Percentiles rank a stretch among this genome's conserved stretches.
Evolutionary conservation across 2,888 invertebrate species (phyloP).

Genomic region (Dorcus parallelipipedus): DNA sequence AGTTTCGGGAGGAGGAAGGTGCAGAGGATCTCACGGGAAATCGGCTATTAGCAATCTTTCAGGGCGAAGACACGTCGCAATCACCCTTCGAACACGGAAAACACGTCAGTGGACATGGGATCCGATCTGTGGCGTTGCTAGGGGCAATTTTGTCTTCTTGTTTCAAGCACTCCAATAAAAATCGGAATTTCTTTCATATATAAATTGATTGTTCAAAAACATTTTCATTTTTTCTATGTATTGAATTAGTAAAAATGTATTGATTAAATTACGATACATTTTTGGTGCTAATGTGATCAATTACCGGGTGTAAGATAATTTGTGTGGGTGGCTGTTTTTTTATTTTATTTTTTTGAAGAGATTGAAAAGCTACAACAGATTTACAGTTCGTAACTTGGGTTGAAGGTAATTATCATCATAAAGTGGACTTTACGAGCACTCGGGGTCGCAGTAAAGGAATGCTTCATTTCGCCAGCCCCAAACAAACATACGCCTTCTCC

Average conservation of each 20-base stretch:
- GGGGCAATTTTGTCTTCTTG: constrained; percentile 23
- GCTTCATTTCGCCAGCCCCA: constrained; percentile 41
- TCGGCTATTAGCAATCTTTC: constrained; percentile 38
- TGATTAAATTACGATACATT: not conserved
- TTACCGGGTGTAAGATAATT: no score
- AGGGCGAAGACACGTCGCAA: constrained; percentile 34
- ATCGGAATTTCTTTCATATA: no score
- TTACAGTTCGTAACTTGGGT: constrained; percentile 19
- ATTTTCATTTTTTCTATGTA: no score
- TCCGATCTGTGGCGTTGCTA: constrained; percentile 40
- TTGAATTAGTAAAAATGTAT: no score
- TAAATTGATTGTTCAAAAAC: no score
- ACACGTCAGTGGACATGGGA: constrained; percentile 46
- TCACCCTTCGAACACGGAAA: constrained; percentile 38
- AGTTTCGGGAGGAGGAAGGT: not conserved
- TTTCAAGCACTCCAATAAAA: no score
- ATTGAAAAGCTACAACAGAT: constrained; percentile 12
- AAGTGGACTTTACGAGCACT: constrained; percentile 52
- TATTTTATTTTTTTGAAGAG: constrained; percentile 4
- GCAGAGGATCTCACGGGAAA: constrained; percentile 35
- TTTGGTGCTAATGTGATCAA: not conserved
- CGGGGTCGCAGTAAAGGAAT: constrained; percentile 44
- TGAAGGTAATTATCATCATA: constrained; percentile 50
- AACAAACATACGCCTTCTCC: constrained; percentile 37
- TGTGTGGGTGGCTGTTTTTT: no score